Conservation (phyloP, 2,113 vertebrate genomes). For the Pangasianodon hypophthalmus region DNA sequence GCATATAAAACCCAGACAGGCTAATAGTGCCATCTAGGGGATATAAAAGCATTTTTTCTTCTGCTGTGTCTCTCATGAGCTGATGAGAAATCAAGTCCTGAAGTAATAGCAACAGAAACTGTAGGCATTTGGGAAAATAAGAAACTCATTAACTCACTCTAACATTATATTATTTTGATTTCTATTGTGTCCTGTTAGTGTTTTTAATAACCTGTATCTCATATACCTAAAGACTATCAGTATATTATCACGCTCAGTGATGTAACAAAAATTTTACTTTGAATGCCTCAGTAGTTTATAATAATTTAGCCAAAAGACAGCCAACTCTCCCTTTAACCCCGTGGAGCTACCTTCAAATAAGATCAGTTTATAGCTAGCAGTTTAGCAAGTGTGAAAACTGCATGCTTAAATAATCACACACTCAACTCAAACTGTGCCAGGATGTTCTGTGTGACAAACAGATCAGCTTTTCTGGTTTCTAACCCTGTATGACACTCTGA, state of each 20-base stretch:
- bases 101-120: not conserved
- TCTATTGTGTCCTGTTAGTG: not conserved
- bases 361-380: not conserved
- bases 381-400: not conserved
- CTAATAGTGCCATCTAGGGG: slow-evolving; percentile 60
- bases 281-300: not conserved
- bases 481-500: not conserved
- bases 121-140: not conserved
- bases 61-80: not conserved
- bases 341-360: not conserved
- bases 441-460: not conserved
- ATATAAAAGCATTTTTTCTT: not conserved
- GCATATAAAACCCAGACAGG: not conserved
- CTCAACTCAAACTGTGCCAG: not conserved
- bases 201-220: not conserved
- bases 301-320: not conserved
- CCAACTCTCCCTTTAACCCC: not conserved
- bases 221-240: not conserved
- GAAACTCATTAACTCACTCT: not conserved
- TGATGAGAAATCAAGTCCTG: not conserved
- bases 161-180: not conserved
- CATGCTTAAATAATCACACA: not conserved
- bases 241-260: not conserved
- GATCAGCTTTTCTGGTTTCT: not conserved
- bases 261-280: not conserved